Evolutionary conservation across 92 coral and sea anemone species (phyloP).

Genomic region (Parazoanthus darwini): DNA sequence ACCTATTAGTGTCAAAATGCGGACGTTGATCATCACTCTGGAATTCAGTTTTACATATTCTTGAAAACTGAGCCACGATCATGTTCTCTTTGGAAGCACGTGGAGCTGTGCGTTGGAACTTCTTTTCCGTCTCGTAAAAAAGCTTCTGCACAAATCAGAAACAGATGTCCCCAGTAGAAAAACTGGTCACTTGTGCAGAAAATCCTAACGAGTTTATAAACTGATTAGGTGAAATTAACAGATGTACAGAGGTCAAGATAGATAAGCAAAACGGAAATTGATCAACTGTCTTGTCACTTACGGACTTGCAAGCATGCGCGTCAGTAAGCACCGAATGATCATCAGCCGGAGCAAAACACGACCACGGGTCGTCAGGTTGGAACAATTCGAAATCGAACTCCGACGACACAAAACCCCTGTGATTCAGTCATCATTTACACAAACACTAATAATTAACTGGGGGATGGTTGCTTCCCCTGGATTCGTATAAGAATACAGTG

Average conservation of each 20-base stretch:
- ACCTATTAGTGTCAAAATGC: constrained; percentile 30
- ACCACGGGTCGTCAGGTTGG: neutral
- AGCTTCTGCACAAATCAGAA: constrained; percentile 5
- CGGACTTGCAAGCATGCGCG: constrained; percentile 37
- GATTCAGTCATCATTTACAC: constrained; percentile 33
- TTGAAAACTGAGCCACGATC: neutral
- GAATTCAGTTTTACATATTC: constrained; percentile 26
- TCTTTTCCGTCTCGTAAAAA: neutral
- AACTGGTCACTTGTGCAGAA: constrained; percentile 21
- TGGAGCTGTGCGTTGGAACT: constrained; percentile 11
- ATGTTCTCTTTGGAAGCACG: neutral
- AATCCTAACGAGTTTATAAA: constrained; percentile 44
- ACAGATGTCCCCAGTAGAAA: constrained; percentile 30
- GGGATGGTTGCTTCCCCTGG: neutral
- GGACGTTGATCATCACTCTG: constrained; percentile 26
- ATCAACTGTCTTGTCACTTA: constrained; percentile 34
- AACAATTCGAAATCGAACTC: constrained; percentile 7
- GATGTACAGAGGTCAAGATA: constrained; percentile 49
- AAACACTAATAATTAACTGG: constrained; percentile 2
- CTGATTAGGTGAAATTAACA: constrained; percentile 50
- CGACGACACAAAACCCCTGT: constrained; percentile 26
- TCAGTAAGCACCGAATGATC: neutral
- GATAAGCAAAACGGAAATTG: constrained; percentile 46
- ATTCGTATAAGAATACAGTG: neutral
- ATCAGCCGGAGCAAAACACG: constrained; percentile 1